These are phyloP conservation scores for Melanchra persicariae DNA, from an alignment of 2,888 invertebrate species.

Conservation along the genomic window DNA sequence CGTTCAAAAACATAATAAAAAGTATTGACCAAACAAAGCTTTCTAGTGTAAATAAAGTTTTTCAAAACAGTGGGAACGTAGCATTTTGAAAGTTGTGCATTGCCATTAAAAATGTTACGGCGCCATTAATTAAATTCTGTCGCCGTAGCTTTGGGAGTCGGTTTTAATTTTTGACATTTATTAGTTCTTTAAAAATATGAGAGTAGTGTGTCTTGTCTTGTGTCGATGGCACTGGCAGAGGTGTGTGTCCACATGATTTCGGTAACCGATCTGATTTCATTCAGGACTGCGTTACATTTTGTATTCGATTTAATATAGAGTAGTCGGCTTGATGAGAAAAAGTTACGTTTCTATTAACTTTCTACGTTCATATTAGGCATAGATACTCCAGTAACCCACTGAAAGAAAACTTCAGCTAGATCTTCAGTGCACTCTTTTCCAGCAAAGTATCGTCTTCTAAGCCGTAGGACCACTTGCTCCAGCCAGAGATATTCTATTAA, in stretches of 20 bases:
- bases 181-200: conserved; percentile 48
- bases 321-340: conserved; percentile 1
- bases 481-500: too few relatives aligned
- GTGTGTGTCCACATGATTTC: conserved; percentile 6
- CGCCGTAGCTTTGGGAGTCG: conserved; percentile 81
- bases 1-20: conserved; percentile 83
- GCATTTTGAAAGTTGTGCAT: conserved; percentile 74
- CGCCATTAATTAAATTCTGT: conserved; percentile 85
- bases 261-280: conserved; percentile 30
- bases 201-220: conserved; percentile 44
- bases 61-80: conserved; percentile 80
- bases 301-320: conserved; percentile 21
- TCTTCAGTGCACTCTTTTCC: too few relatives aligned
- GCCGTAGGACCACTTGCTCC: too few relatives aligned
- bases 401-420: neutral
- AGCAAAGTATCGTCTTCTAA: too few relatives aligned
- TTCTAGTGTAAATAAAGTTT: conserved; percentile 81
- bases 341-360: neutral
- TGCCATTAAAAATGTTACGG: conserved; percentile 86
- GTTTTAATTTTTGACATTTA: conserved; percentile 87
- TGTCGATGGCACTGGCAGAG: conserved; percentile 18
- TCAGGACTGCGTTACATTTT: conserved; percentile 33
- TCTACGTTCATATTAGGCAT: neutral
- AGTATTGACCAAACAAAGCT: conserved; percentile 80
- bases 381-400: too few relatives aligned